Evolutionary conservation across 2,797 vertebrate genomes (phyloP).

Genomic region (Gallinago solitaria): DNA sequence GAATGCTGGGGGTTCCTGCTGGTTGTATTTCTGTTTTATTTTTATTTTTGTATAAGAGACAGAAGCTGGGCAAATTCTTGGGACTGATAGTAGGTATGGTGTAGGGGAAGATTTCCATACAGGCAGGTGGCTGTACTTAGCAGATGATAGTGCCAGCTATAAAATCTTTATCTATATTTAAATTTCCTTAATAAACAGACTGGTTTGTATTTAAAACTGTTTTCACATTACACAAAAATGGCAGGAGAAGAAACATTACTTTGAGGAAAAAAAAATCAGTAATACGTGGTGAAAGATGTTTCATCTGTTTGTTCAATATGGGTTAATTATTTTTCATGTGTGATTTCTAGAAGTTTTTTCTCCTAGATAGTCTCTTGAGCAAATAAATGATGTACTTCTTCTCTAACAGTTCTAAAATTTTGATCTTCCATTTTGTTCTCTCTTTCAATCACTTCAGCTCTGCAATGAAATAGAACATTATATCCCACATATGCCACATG

Average conservation of each 20-base stretch:
- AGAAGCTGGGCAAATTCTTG: background rate
- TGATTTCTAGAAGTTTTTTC: background rate
- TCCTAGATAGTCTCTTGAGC: background rate
- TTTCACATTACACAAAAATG: background rate
- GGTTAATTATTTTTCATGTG: background rate
- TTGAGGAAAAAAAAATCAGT: background rate
- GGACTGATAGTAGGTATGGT: background rate
- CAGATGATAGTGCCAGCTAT: background rate
- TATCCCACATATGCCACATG: background rate
- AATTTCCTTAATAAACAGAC: slow-evolving; percentile 3
- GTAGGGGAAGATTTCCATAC: background rate
- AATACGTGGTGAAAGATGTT: background rate
- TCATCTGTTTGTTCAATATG: background rate
- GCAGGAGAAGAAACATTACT: background rate
- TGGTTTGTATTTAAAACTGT: background rate
- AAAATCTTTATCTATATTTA: slow-evolving; percentile 9
- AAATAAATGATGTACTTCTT: background rate
- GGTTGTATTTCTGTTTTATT: background rate
- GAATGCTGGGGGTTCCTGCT: background rate
- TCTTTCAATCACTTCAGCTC: background rate
- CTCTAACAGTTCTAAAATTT: background rate
- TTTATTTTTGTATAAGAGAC: background rate
- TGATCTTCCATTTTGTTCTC: background rate
- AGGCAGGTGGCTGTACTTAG: slow-evolving; percentile 2
- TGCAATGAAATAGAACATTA: background rate